phyloP scores from a whole-genome alignment of 2,797 vertebrate genomes.

The Nannoperca obscura region DNA sequence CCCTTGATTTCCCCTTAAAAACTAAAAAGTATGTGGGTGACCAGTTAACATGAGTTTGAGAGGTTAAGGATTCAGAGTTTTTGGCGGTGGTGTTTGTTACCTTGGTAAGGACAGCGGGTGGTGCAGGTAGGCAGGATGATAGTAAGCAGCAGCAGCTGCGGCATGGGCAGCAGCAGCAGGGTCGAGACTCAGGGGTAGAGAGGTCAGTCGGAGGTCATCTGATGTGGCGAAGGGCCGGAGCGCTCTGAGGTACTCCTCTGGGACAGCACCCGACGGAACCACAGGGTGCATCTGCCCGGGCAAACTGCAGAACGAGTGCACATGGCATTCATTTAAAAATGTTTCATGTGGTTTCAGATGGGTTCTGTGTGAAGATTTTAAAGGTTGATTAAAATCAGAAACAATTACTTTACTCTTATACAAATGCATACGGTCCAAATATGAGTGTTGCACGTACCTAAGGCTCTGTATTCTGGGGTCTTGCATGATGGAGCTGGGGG shows the following conservation, averaged over 20 bases:
- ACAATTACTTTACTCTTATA: too few species aligned
- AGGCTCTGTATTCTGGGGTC: slow-evolving; percentile 93
- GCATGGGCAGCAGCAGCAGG: slow-evolving; percentile 83
- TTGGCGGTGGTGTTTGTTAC: slow-evolving; percentile 48
- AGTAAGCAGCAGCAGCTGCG: slow-evolving; percentile 87
- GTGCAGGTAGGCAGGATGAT: slow-evolving; percentile 89
- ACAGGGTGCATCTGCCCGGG: slow-evolving; percentile 91
- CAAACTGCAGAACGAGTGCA: slow-evolving; percentile 79
- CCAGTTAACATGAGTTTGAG: background rate
- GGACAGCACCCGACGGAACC: slow-evolving; percentile 81
- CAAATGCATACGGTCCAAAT: background rate
- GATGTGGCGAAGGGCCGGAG: slow-evolving; percentile 92
- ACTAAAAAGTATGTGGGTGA: background rate
- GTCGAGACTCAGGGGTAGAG: slow-evolving; percentile 90
- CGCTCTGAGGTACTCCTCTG: slow-evolving; percentile 93
- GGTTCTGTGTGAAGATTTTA: background rate
- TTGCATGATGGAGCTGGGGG: slow-evolving; percentile 90
- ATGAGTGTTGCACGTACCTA: slow-evolving; percentile 79
- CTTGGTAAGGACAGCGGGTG: slow-evolving; percentile 86
- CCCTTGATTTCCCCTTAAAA: background rate
- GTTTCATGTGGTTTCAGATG: background rate
- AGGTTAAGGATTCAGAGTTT: background rate
- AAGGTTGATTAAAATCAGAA: background rate
- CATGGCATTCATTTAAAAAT: background rate
- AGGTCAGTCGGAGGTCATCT: slow-evolving; percentile 93